These are phyloP conservation scores for Hirtodrosophila trivittata DNA, from an alignment of 2,888 invertebrate genomes.

Conservation along the genomic window DNA sequence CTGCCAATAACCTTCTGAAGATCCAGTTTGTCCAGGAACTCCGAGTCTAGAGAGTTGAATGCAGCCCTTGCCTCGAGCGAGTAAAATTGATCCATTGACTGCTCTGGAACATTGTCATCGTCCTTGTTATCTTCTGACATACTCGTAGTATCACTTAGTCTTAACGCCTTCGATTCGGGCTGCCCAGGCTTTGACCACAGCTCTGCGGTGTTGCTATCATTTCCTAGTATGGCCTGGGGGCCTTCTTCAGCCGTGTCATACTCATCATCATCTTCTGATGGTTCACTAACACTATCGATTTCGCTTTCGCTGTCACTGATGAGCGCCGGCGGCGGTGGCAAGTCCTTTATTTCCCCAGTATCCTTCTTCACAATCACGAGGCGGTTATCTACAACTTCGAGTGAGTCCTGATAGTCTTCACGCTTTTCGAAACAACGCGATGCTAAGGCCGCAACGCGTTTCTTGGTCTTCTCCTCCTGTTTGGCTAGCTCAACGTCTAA, in stretches of 20 bases:
- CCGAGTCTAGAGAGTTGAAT: slow-evolving; percentile 66
- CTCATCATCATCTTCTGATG: slow-evolving; percentile 26
- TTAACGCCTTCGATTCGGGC: slow-evolving; percentile 31
- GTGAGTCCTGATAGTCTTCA: slow-evolving; percentile 73
- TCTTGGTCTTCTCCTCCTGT: slow-evolving; percentile 47
- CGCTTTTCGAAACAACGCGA: slow-evolving; percentile 75
- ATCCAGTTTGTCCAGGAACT: slow-evolving; percentile 71
- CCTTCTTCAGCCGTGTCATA: slow-evolving; percentile 55
- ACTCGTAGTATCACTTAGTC: neutral
- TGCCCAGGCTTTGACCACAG: too few species aligned
- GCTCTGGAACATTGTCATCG: slow-evolving; percentile 19
- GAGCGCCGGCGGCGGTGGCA: slow-evolving; percentile 61
- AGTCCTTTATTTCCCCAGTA: slow-evolving; percentile 69
- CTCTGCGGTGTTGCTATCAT: too few species aligned
- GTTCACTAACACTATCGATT: slow-evolving; percentile 21
- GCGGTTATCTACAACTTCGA: slow-evolving; percentile 78
- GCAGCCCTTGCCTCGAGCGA: slow-evolving; percentile 59
- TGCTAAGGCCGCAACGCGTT: slow-evolving; percentile 57
- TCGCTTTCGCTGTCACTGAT: slow-evolving; percentile 58
- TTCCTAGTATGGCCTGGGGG: neutral
- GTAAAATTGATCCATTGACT: slow-evolving; percentile 49
- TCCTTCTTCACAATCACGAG: slow-evolving; percentile 76
- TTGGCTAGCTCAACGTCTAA: slow-evolving; percentile 62
- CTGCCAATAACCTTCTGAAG: slow-evolving; percentile 53
- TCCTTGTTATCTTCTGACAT: slow-evolving; percentile 22